Evolutionary conservation across 2,888 invertebrate species (phyloP), one percentile per base, ranked within the genome.

Genomic region (Sceliomorpha sp.): DNA sequence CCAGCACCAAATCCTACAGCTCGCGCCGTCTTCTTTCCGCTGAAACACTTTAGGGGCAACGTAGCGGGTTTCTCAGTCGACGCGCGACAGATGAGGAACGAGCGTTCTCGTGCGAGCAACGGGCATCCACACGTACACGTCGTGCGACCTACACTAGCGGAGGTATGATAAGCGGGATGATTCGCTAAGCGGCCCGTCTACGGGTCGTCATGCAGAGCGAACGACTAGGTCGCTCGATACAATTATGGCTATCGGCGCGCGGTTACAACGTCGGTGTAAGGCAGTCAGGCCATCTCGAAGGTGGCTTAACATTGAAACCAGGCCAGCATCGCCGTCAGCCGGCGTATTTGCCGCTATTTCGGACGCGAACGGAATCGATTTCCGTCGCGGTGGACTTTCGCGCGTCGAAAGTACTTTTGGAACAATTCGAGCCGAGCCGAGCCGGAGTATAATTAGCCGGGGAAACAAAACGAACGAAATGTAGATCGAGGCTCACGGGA

Each of bases 281-380:
- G 53, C 34, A 70, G 70, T 48, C 34, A 58, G 63, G 64, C 48
- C 63, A 75, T 75, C 80, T 78, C 76, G 72, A 70, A 75, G 81
- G 76, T 74, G 69, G 76, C 76, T 79, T 75, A 77, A 75, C 79
- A 79, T 80, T 73, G 79, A 74, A 81, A 81, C 81, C 80, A 80
- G 81, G 81, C 79, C 82, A 81, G 75, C 76, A 71, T 76, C 73
- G 75, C 60, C 71, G 64, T 34, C 40, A 45, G 44, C 37, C 51
- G 47, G 45, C 37, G 50, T 32, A 66, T 48, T 56, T 34, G 40
- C 56, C 48, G 50, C 53, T 56, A 42, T 67, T 70, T 67, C 56
- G 58, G 44, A 40, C 37, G 15, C 48, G 44, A 39, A 58, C 39
- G 29, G 39, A 67, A 70, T 70, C 50, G 50, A 70, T 66, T 60